Evolutionary conservation across 1,140 invertebrate genomes (phyloP).

Genomic region (Galendromus occidentalis): DNA sequence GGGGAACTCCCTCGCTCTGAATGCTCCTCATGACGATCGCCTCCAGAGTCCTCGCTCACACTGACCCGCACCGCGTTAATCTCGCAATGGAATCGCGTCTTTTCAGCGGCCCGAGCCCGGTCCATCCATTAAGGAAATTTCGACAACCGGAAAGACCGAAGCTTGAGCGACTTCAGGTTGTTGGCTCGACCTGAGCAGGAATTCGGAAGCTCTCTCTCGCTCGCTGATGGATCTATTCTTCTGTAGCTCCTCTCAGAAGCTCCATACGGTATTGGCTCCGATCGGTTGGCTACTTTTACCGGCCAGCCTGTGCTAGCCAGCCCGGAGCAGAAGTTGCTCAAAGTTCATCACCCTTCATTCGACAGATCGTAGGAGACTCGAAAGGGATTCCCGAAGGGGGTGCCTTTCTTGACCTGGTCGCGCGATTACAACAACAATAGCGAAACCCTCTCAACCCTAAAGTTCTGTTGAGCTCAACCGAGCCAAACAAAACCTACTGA

Average conservation of each 20-base stretch:
- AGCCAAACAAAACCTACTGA: neutral
- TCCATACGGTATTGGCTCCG: too few relatives aligned
- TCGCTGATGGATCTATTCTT: neutral
- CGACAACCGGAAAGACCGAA: too few relatives aligned
- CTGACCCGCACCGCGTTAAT: too few relatives aligned
- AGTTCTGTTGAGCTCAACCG: neutral
- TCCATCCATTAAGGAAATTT: too few relatives aligned
- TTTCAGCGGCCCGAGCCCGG: too few relatives aligned
- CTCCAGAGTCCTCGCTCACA: too few relatives aligned
- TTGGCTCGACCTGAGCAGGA: neutral
- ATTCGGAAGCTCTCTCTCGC: neutral
- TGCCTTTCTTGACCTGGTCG: neutral
- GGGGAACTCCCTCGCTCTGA: too few relatives aligned
- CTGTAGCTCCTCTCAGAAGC: neutral
- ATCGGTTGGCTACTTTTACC: neutral
- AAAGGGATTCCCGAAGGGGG: neutral
- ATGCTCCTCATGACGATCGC: too few relatives aligned
- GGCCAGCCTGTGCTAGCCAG: neutral
- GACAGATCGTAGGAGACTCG: neutral
- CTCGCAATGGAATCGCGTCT: too few relatives aligned
- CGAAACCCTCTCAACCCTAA: neutral
- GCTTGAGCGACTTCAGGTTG: too few relatives aligned
- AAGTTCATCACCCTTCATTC: constrained; percentile 4
- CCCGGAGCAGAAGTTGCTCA: neutral
- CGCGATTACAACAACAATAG: constrained; percentile 7